Base-by-base conservation (phyloP, 2,888 invertebrate genomes). In the Mythimna lalbum region DNA sequence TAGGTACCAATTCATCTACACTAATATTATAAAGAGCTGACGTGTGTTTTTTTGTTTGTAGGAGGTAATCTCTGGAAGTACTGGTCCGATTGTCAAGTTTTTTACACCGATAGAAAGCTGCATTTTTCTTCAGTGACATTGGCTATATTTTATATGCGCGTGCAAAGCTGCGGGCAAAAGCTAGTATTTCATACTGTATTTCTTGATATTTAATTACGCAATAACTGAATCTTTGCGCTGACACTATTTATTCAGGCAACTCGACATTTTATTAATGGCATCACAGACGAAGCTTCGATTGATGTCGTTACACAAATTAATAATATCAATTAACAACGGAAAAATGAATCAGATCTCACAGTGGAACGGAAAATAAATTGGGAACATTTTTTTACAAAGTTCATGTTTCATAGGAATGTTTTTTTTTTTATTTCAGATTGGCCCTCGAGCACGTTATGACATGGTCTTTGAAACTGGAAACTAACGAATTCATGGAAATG, bases 311-410 rank as follows among this genome's bases (percentile, higher is more conserved):
- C 57, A 69, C 63, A 70, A 77, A 63, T 60, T 33, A 43, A 72
- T 65, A 64, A 67, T 80, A 73, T 71, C 69, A 74, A 77, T 74
- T 74, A 77, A 53, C 60, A 60, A 63, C 47, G 33, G 21, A 19
- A 66, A 76, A 77, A 21, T 49, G 57, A 67, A 61, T 57, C 73
- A 43, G 49, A 52, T 68, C 50, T 66, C 55, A 39, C 10, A 56
- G 31, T 21, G 65, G 61, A 66, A 63, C 31, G 56, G 0, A 7
- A 63, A 64, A 63, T 73, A 69, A 77, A 74, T 61, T 62, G 68
- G n/a, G 10, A 57, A 27, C 52, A 10, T 43, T 33, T 59, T 74
- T 72, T 62, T 53, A n/a, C 53, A 60, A n/a, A 65, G 33, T 47
- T 64, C 21, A 55, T 69, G 7, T 64, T 74, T 64, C 59, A 49